Evolutionary conservation across 2,113 vertebrate species (phyloP), one percentile per base, ranked within the genome.

Genomic region (Grammomys dolichurus): DNA sequence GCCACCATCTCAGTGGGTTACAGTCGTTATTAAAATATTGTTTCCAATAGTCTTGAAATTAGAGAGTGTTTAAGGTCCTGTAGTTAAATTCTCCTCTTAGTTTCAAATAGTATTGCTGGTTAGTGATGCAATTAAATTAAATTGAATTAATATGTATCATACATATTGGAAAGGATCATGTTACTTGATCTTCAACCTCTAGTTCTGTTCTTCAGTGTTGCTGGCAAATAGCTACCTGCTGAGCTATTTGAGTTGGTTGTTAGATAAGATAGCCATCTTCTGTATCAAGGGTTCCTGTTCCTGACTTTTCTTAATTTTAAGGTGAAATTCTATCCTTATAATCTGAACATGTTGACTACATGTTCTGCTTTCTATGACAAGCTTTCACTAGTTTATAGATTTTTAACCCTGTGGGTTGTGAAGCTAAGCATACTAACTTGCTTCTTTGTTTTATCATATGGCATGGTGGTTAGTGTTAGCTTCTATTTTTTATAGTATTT

Each of bases 31-130:
- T 72, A 78, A 92, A 95, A 73, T 14, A 65, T 92, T 81, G 40
- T 88, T 93, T 93, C 24, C 60, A 51, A 36, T 77, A 75, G 78
- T 93, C 86, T 65, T 91, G 77, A 93, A 87, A 56, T 94, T 93
- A 88, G 56, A 77, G n/a, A 87, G 63, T 72, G 90, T 77, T 81
- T 82, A 63, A 85, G 85, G 28, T 85, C 28, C 17, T 78, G 0
- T 87, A 82, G 36, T 91, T 2, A 89, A 87, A 76, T 91, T 87
- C 91, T 82, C 40, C 81, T 43, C 87, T 28, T 5, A 17, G 7
- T 96, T 95, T 97, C 67, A 94, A 72, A 33, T 81, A 90, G n/a
- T 75, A 36, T 92, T 84, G 87, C 77, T 58, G 87, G 80, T 96
- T 92, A 92, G 54, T 91, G 80, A 78, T 91, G 20, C 84, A 65